These are phyloP conservation scores for Yoshiicerus persimilis DNA, from an alignment of 1,140 invertebrate genomes.

Conservation along the genomic window DNA sequence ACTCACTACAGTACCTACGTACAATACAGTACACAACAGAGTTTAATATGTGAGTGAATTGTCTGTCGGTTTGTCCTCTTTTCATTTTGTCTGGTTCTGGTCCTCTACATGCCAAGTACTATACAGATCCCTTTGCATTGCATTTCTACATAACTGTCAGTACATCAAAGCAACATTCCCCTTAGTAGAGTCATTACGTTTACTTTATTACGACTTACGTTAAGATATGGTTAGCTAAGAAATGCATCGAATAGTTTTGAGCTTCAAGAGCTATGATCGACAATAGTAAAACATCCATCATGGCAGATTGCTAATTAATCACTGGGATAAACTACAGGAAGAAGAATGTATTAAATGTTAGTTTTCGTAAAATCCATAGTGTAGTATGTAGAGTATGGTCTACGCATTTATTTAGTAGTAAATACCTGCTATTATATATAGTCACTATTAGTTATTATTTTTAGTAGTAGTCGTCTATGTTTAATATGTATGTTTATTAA, in stretches of 20 bases:
- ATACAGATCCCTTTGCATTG: neutral
- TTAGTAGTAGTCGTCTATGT: neutral
- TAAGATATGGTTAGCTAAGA: neutral
- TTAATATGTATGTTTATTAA: neutral
- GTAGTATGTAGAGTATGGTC: neutral
- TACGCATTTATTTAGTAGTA: neutral
- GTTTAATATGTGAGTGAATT: neutral
- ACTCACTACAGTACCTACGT: neutral
- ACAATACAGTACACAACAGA: neutral
- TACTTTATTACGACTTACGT: neutral
- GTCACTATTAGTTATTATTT: neutral
- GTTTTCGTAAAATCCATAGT: neutral
- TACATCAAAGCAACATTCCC: neutral
- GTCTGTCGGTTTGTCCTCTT: neutral
- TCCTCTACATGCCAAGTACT: neutral
- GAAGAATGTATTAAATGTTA: slow-evolving; percentile 1
- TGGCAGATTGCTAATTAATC: slow-evolving; percentile 20
- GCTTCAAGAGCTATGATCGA: neutral
- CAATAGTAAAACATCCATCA: slow-evolving; percentile 6
- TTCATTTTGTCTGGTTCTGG: neutral
- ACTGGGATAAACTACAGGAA: slow-evolving; percentile 5
- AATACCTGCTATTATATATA: neutral
- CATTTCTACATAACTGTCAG: no score
- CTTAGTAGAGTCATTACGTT: no score
- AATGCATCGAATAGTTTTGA: neutral